Conservation (phyloP, 1,140 invertebrate genomes). For the Formica exsecta region DNA sequence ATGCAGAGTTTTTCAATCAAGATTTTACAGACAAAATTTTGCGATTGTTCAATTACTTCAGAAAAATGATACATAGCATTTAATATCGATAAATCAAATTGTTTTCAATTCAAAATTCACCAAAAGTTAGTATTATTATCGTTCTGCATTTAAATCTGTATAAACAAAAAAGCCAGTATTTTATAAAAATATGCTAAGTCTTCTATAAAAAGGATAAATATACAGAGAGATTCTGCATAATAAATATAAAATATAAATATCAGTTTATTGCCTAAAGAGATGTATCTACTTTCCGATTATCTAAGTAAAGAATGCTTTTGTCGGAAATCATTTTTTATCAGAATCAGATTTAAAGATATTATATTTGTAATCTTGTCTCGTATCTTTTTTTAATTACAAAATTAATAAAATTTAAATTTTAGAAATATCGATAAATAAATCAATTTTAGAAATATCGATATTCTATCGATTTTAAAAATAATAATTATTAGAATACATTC, state of each 20-base stretch:
- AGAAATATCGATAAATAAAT: not conserved
- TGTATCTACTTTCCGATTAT: too few species aligned
- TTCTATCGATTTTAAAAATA: conserved; percentile 12
- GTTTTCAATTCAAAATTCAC: not conserved
- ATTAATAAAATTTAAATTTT: not conserved
- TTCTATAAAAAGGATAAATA: too few species aligned
- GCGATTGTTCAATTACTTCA: not conserved
- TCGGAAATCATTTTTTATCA: too few species aligned
- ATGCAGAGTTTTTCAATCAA: not conserved
- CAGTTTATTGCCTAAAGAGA: too few species aligned
- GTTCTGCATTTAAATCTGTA: not conserved
- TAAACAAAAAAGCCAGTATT: not conserved
- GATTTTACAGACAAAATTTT: not conserved
- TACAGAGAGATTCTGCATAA: too few species aligned
- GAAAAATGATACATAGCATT: not conserved
- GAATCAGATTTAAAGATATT: too few species aligned
- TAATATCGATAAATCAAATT: not conserved
- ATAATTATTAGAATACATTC: not conserved
- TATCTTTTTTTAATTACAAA: not conserved
- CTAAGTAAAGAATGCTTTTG: too few species aligned
- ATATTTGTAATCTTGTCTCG: too few species aligned
- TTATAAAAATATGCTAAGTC: not conserved
- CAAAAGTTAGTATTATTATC: not conserved
- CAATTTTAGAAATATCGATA: not conserved
- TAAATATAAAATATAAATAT: too few species aligned